These are phyloP conservation scores for Axinella damicornis DNA, from an alignment of 37 sponge, comb jelly and placozoan species.

Conservation along the genomic window DNA sequence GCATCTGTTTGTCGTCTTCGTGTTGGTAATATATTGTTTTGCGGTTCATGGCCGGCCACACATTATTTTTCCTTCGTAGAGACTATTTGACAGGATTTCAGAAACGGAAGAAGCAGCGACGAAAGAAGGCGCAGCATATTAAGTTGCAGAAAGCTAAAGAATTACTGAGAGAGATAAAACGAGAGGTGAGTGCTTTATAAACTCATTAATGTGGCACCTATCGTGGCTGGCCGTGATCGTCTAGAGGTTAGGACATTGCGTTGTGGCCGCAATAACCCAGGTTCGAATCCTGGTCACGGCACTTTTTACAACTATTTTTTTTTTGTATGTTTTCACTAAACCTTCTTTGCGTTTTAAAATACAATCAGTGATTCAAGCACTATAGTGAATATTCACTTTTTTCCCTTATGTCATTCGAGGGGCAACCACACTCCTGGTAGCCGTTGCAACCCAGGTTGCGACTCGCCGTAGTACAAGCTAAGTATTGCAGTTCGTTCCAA, in stretches of 20 bases:
- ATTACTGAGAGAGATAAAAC: conserved; percentile 1
- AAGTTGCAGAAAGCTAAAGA: conserved; percentile 36
- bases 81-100: conserved; percentile 59
- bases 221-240: conserved; percentile 79
- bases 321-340: conserved; percentile 26
- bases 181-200: not conserved
- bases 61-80: conserved; percentile 23
- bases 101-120: conserved; percentile 55
- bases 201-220: too few relatives aligned
- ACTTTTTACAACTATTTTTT: conserved; percentile 77
- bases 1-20: too few relatives aligned
- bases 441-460: too few relatives aligned
- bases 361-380: too few relatives aligned
- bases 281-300: conserved; percentile 97
- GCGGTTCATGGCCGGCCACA: too few relatives aligned
- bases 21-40: too few relatives aligned
- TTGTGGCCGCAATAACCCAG: conserved; percentile 97
- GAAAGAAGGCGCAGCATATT: conserved; percentile 24
- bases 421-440: too few relatives aligned
- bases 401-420: too few relatives aligned
- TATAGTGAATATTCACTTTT: too few relatives aligned
- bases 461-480: too few relatives aligned
- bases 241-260: conserved; percentile 95
- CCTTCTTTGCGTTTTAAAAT: too few relatives aligned
- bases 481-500: too few relatives aligned